Evolutionary conservation across 2,113 vertebrate species (phyloP), one percentile per base, ranked within the genome.

Genomic region (Cheilinus undulatus): DNA sequence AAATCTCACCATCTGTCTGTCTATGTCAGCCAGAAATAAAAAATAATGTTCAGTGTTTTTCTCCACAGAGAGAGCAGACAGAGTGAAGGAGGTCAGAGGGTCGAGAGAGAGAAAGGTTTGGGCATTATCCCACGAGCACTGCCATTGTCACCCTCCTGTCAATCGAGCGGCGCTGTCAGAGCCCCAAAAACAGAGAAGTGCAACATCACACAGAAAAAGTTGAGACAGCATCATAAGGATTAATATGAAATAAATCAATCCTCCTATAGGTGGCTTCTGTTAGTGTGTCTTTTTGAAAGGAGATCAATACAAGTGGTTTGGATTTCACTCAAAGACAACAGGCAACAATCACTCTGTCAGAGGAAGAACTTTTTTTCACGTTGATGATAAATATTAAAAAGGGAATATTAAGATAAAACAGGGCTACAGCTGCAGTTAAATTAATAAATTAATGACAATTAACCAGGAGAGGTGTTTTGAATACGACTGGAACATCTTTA

Each of bases 141-240:
- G 46, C 20, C n/a, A 58, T 73, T 87, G 89, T 89, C 86, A 85
- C 61, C 59, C 75, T 72, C 38, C 80, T 67, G 78, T 89, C 88
- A 83, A 53, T 86, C 87, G 82, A 45, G 23, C 54, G 58, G 38
- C 50, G 34, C 73, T 80, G 78, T 70, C 84, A 86, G 42, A 66
- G 54, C 64, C 36, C 54, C 56, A 9, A 59, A 67, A 69, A 62
- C 74, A 71, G 40, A 57, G 13, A 34, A 28, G 38, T 46, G 74
- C 73, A 63, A 45, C 43, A 57, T n/a, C 0, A 2, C 28, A 54
- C 14, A 36, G n/a, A 30, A 43, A 61, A 56, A 43, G 13, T 17
- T 48, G 53, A 59, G 8, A 34, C 23, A 49, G 49, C 0, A 4
- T 57, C 24, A 54, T 5, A 27, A 22, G 53, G 23, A 4, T 82